Base-by-base conservation (phyloP, 2,113 vertebrate genomes). In the Crypturellus undulatus region DNA sequence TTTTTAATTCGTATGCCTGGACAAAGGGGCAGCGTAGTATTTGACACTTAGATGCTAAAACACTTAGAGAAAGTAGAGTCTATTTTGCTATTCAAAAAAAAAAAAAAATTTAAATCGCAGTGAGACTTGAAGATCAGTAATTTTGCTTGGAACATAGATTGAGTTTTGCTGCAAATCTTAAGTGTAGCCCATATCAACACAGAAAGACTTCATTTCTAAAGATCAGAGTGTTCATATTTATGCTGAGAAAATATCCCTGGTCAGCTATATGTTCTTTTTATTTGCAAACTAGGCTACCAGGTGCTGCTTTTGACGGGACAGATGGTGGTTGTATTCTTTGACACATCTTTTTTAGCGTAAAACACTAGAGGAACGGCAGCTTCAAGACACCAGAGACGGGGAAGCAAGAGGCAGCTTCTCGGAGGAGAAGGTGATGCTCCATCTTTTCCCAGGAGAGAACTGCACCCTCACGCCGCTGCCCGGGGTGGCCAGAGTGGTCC, bases 401-500 rank as follows among this genome's bases (percentile, higher is more conserved):
- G 97, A 96, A 94, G 62, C 79, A 45, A 93, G 94, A 90, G 81
- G 86, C 94, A 90, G 80, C 90, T 90, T 94, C 2, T 95, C 89
- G 2, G 97, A 97, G 49, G 98, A 98, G 84, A 98, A 98, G 47
- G 98, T 98, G 72, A 98, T 98, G 38, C 98, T 99, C 63, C 98
- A 98, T 83, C 98, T 99, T 45, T 99, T 98, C 86, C 99, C 99
- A 0, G 98, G 99, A 19, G 99, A 99, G 97, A 99, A 97, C 56
- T 99, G 98, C 93, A 98, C 98, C 0, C 92, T 99, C 91, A 99
- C 98, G 3, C 97, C 98, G 0, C 97, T 99, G 70, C 99, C 99
- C 1, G 99, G 99, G 2, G 99, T 99, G 89, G 99, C 99, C 36
- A 98, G 99, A 3, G 99, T 99, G 25, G 99, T 99, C 10, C 99